A percentile compares a stretch with the other conserved stretches of the same genome.
Conservation (phyloP, 2,888 invertebrate species). For the Athetis lepigone region DNA sequence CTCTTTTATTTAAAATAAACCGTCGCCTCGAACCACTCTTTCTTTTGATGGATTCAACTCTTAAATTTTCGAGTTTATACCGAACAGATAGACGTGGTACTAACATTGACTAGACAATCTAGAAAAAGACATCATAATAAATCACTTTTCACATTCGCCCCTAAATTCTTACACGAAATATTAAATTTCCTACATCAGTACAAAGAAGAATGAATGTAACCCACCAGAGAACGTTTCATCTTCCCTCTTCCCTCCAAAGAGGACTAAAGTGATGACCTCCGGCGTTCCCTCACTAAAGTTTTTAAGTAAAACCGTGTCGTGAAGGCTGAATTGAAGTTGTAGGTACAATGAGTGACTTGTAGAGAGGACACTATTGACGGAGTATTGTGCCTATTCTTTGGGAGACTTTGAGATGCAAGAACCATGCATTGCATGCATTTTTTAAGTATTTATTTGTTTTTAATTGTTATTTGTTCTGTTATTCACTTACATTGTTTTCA, state of each 20-base stretch:
- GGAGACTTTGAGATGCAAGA: not conserved
- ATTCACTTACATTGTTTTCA: too few species aligned
- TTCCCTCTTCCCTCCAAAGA: slow-evolving; percentile 9
- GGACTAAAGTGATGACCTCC: slow-evolving; percentile 23
- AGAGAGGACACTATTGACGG: not conserved
- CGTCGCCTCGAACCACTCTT: too few species aligned
- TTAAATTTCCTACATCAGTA: slow-evolving; percentile 7
- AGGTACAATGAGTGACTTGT: not conserved
- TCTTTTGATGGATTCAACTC: too few species aligned
- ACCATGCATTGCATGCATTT: too few species aligned
- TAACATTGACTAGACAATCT: too few species aligned
- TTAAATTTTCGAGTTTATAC: too few species aligned
- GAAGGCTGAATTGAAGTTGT: slow-evolving; percentile 11
- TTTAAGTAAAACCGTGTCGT: slow-evolving; percentile 18
- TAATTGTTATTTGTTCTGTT: too few species aligned
- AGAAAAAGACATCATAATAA: not conserved
- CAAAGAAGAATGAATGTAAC: slow-evolving; percentile 18
- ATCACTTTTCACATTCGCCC: not conserved
- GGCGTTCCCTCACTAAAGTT: slow-evolving; percentile 25
- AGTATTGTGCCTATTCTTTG: slow-evolving; percentile 3
- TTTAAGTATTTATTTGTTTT: too few species aligned
- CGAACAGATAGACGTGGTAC: too few species aligned
- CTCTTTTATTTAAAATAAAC: too few species aligned
- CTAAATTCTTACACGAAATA: slow-evolving; percentile 15
- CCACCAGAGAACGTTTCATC: slow-evolving; percentile 21